Base-by-base conservation (phyloP, 92 coral and sea anemone genomes). In the Scolanthus callimorphus region DNA sequence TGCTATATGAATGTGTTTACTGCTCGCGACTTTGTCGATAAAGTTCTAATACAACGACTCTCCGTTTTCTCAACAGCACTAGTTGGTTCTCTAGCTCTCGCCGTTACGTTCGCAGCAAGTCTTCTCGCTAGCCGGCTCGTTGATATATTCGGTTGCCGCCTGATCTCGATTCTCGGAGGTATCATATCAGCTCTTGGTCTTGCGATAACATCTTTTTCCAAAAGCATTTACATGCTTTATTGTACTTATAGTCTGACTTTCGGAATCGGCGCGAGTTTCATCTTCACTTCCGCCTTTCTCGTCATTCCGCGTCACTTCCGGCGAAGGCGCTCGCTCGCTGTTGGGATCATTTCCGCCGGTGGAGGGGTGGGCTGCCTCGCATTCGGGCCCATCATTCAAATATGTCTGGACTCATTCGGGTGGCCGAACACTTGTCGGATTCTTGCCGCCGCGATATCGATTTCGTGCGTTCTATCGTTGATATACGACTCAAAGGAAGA, bases 61-160 rank as follows among this genome's bases (percentile, higher is more conserved):
- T n/a, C n/a, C n/a, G n/a, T n/a, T n/a, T n/a, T n/a, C n/a, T n/a
- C n/a, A n/a, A 20, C 63, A 83, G 85, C 85, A 23, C 61, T 73
- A 65, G 80, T 78, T 29, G 89, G 89, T 19, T 82, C 89, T n/a
- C 63, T 70, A 20, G 80, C 67, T 25, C 39, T 69, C 27, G 73
- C 84, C 11, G 26, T 82, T 20, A 57, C 46, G 1, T 61, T 68
- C 31, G 27, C 77, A 17, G 39, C 48, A 31, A 84, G 69, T 8
- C 75, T 66, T 25, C 50, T 66, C 13, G 71, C 74, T 13, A 82
- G 69, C 21, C 52, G 44, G 23, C 55, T 84, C 13, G 27, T 79
- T 19, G 78, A 63, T 43, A 43, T 50, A 34, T 84, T 60, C 54
- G 86, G 86, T 62, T 49, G 79, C 27, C 76, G 86, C n/a, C 52